A percentile compares a stretch with the other conserved stretches of the same genome.
Conservation (phyloP, 2,113 vertebrate genomes). For the Corapipo altera region DNA sequence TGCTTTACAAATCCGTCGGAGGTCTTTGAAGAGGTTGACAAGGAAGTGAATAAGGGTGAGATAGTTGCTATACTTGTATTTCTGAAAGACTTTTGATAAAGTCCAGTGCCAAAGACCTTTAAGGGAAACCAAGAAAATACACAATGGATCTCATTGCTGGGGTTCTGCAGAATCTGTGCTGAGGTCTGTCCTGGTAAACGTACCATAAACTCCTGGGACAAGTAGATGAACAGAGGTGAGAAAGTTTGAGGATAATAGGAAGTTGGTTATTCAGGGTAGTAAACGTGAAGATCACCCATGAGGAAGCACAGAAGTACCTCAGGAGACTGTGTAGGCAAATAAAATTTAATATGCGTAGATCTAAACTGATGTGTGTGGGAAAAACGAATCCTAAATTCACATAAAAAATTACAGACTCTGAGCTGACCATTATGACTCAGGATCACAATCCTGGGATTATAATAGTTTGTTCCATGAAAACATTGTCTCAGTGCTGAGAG, state of each 20-base stretch:
- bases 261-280: neutral
- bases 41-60: neutral
- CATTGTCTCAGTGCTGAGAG: neutral
- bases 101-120: neutral
- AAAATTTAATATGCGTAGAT: neutral
- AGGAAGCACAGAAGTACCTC: neutral
- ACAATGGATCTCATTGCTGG: neutral
- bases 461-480: neutral
- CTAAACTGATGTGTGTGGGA: neutral
- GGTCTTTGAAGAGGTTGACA: neutral
- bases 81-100: neutral
- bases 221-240: neutral
- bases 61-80: neutral
- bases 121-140: neutral
- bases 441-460: neutral
- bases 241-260: neutral
- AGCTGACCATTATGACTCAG: neutral
- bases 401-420: neutral
- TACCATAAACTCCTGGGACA: neutral
- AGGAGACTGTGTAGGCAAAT: neutral
- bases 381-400: neutral
- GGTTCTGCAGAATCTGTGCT: neutral
- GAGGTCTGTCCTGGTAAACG: neutral
- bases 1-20: neutral
- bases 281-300: neutral